These are phyloP conservation scores for Erinaceus europaeus DNA, from an alignment of 2,113 vertebrate species.

Conservation along the genomic window DNA sequence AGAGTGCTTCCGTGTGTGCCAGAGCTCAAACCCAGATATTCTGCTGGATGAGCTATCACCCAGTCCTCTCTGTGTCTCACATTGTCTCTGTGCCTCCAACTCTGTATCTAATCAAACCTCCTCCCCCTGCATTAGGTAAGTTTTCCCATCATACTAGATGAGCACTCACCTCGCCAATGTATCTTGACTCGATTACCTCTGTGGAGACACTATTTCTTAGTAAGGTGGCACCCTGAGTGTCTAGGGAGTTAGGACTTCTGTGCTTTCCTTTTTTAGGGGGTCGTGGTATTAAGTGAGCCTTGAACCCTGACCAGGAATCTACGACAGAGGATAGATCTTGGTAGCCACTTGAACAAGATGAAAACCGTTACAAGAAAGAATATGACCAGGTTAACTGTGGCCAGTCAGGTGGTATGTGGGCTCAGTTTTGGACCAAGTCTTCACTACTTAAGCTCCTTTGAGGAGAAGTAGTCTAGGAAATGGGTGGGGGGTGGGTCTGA, in stretches of 20 bases:
- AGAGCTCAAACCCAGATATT: too few species aligned
- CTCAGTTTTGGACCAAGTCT: neutral
- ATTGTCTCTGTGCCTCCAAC: too few species aligned
- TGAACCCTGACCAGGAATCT: neutral
- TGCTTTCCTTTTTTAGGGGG: too few species aligned
- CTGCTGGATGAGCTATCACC: too few species aligned
- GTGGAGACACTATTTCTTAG: neutral
- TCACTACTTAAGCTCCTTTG: neutral
- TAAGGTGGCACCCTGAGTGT: neutral
- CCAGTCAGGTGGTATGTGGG: neutral
- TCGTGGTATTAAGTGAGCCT: neutral
- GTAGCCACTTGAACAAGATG: neutral
- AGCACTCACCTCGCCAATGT: neutral
- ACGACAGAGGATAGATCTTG: neutral
- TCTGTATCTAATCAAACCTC: neutral
- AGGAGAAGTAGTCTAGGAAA: neutral
- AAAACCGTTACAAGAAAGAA: too few species aligned
- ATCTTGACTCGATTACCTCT: conserved; percentile 1
- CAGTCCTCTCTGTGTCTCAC: too few species aligned
- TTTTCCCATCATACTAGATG: too few species aligned
- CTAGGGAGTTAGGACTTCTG: neutral
- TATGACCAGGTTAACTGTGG: neutral
- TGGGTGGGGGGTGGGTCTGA: neutral
- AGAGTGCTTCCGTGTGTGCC: too few species aligned
- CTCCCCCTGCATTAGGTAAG: neutral